Conservation (phyloP, 2,797 vertebrate genomes). For the Novumbra hubbsi region DNA sequence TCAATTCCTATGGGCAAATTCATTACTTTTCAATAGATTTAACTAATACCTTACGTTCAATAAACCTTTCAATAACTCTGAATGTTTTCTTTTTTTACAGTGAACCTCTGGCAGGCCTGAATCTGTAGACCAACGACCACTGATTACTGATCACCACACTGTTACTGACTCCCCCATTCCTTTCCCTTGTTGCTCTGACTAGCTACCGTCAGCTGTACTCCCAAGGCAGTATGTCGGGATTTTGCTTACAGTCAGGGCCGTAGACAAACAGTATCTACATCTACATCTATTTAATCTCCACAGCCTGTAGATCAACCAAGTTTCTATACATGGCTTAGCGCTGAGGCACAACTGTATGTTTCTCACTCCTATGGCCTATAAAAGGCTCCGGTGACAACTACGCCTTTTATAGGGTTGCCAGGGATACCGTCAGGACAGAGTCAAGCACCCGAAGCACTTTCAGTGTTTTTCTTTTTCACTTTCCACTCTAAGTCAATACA, state of each 20-base stretch:
- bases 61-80: no score
- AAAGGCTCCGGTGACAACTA: constrained; percentile 38
- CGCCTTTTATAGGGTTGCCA: constrained; percentile 50
- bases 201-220: neutral
- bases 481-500: constrained; percentile 36
- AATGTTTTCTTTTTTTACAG: no score
- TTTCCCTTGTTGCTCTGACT: neutral
- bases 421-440: constrained; percentile 49
- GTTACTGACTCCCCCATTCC: neutral
- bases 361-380: neutral
- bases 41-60: no score
- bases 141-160: neutral
- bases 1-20: no score
- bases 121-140: neutral
- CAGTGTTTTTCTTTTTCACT: constrained; percentile 12
- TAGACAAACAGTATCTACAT: neutral
- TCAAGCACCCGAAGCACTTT: constrained; percentile 40
- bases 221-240: neutral
- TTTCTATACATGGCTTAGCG: neutral
- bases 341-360: neutral
- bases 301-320: neutral
- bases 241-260: neutral
- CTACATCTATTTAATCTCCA: neutral
- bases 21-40: no score
- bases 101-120: neutral